A percentile compares a stretch with the other conserved stretches of the same genome.
These are phyloP conservation scores for Dolichoris vasculosae DNA, from an alignment of 1,140 invertebrate genomes.

Conservation along the genomic window DNA sequence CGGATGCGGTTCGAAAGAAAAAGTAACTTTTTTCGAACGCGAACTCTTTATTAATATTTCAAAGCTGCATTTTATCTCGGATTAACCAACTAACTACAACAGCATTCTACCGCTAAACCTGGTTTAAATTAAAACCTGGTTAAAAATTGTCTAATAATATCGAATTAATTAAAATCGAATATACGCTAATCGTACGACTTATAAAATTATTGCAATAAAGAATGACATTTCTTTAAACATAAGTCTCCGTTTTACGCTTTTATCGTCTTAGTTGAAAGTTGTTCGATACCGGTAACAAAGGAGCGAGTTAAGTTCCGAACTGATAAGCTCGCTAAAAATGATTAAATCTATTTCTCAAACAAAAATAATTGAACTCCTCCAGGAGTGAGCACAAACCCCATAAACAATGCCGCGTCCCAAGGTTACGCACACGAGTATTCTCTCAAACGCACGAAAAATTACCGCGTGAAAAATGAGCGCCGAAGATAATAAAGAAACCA, in stretches of 20 bases:
- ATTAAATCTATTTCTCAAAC: conserved; percentile 14
- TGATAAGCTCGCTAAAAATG: conserved; percentile 8
- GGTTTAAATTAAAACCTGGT: too few species aligned
- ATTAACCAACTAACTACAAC: too few species aligned
- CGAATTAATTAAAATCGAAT: conserved; percentile 1
- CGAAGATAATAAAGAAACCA: conserved; percentile 36
- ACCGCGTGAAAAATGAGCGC: conserved; percentile 30
- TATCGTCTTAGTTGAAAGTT: not conserved
- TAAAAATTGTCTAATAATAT: not conserved
- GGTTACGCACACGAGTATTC: conserved; percentile 21
- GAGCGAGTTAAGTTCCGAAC: conserved; percentile 15
- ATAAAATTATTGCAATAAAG: conserved; percentile 1
- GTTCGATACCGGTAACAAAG: conserved; percentile 25
- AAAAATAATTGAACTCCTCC: conserved; percentile 1
- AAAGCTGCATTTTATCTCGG: too few species aligned
- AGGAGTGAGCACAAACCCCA: not conserved
- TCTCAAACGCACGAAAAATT: conserved; percentile 22
- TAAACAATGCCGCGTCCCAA: conserved; percentile 10
- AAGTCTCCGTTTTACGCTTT: not conserved
- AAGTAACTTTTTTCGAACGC: too few species aligned
- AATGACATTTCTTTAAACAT: not conserved
- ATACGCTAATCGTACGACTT: not conserved
- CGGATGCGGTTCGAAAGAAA: too few species aligned
- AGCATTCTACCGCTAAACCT: too few species aligned
- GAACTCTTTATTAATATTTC: too few species aligned